Base-by-base conservation (phyloP, 2,797 vertebrate genomes). In the Onychomys arenicola region DNA sequence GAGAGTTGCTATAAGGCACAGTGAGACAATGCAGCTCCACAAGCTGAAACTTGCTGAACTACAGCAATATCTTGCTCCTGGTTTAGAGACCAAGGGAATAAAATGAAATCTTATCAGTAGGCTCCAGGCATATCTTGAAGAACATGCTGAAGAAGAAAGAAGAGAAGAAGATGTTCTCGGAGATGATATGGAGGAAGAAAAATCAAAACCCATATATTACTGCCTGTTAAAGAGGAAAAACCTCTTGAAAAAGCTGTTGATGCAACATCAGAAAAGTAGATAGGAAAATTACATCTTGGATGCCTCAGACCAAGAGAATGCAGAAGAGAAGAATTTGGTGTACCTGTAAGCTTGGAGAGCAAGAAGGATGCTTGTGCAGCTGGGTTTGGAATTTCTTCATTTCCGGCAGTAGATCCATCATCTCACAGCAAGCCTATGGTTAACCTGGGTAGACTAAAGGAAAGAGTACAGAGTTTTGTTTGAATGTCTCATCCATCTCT, bases 401-500 rank as follows among this genome's bases (percentile, higher is more conserved):
- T 76, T 76, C 10, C 73, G 29, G 27, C 40, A 27, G 27, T 76
- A 46, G 73, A 12, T 76, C 12, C 14, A 5, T 46, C 25, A 76
- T 46, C 73, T 76, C 40, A 76, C 40, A 3, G 12, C 12, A 46
- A 76, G 40, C 25, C 40, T 76, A 46, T 3, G 99, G 99, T 99
- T 86, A 99, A 98, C 93, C 96, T 99, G 40, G 99, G 99, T 67
- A 99, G 99, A 95, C 98, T 99, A 97, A 99, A 99, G 98, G 99
- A 99, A 96, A 99, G 99, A 97, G 99, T 99, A 32, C 99, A 99
- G 73, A 99, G 96, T 99, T 99, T 88, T 99, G 99, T 78, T 97
- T 99, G 98, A 99, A 99, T 52, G 99, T 99, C 73, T 99, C 99
- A 25, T 99, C 99, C 4, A 98, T 99, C 96, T 99, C 99, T 97